phyloP scores from a whole-genome alignment of 2,113 vertebrate genomes.

The Spea multiplicata region DNA sequence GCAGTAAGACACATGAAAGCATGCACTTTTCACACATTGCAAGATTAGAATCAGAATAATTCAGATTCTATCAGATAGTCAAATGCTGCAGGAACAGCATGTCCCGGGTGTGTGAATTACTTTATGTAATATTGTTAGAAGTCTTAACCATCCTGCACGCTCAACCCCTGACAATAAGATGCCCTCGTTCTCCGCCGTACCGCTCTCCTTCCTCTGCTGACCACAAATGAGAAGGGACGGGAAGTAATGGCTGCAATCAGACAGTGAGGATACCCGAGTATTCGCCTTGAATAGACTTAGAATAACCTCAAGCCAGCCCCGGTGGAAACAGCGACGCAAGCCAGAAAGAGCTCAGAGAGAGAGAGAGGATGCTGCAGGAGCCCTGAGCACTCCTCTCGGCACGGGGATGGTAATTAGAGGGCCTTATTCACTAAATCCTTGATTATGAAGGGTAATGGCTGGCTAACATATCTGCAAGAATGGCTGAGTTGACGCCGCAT shows the following conservation, averaged over 20 bases:
- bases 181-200: conserved; percentile 50
- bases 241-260: conserved; percentile 64
- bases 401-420: too few relatives aligned
- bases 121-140: conserved; percentile 52
- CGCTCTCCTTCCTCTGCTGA: conserved; percentile 61
- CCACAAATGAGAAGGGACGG: conserved; percentile 67
- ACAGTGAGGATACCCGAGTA: conserved; percentile 38
- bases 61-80: conserved; percentile 14
- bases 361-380: conserved; percentile 19
- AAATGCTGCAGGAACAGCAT: conserved; percentile 10
- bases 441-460: too few relatives aligned
- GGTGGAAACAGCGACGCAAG: conserved; percentile 54
- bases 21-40: conserved; percentile 10
- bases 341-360: conserved; percentile 18
- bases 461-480: too few relatives aligned
- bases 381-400: not conserved
- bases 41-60: conserved; percentile 19
- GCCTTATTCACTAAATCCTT: too few relatives aligned
- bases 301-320: conserved; percentile 49
- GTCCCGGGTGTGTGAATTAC: not conserved
- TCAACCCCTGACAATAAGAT: conserved; percentile 51
- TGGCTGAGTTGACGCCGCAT: too few relatives aligned
- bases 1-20: not conserved
- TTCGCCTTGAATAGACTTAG: conserved; percentile 26
- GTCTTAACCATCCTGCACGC: conserved; percentile 57